These are phyloP conservation scores for Alauda arvensis DNA, from an alignment of 2,797 vertebrate species.

Conservation along the genomic window DNA sequence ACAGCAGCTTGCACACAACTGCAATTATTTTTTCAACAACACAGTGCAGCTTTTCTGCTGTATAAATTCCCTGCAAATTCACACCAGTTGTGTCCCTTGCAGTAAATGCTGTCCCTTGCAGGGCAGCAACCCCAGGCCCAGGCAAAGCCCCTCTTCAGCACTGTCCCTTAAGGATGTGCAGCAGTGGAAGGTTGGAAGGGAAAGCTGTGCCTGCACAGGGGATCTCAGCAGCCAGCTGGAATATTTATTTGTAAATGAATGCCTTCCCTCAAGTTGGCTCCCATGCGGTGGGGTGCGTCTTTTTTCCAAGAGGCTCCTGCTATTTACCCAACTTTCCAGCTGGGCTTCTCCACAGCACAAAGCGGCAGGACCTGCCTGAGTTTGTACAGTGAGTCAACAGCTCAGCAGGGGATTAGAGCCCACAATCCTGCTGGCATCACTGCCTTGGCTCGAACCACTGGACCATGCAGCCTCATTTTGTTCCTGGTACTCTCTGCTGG, in stretches of 20 bases:
- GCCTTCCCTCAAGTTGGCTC: background rate
- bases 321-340: conserved; percentile 50
- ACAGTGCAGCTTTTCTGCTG: background rate
- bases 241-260: background rate
- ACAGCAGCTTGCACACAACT: background rate
- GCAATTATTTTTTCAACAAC: background rate
- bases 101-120: background rate
- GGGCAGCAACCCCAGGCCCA: background rate
- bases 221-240: background rate
- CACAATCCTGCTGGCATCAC: conserved; percentile 16
- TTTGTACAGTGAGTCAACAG: conserved; percentile 51
- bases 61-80: background rate
- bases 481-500: conserved; percentile 23
- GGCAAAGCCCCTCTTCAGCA: background rate
- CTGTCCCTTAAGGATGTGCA: background rate
- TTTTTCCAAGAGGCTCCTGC: conserved; percentile 8
- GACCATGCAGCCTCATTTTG: conserved; percentile 40
- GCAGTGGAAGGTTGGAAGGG: background rate
- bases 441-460: conserved; percentile 23
- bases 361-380: conserved; percentile 23
- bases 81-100: background rate
- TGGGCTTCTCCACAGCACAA: conserved; percentile 19
- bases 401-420: conserved; percentile 49
- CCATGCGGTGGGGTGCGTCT: background rate
- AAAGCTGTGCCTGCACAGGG: background rate